Base-by-base conservation (phyloP, 2,888 invertebrate genomes). In the Phlogophora meticulosa region DNA sequence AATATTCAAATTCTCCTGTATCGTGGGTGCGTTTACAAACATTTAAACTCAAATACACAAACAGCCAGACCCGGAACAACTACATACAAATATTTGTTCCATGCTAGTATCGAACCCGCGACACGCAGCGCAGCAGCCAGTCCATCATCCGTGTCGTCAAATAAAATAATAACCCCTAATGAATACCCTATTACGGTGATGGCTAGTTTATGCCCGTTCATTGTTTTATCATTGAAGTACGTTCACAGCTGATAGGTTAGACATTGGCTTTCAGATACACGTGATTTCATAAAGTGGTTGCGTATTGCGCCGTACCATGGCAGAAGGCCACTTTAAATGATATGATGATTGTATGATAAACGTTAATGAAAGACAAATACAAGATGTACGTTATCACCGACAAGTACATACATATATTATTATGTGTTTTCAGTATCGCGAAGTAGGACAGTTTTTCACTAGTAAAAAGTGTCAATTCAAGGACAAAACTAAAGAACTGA, bases 341-440 rank as follows among this genome's bases (percentile, higher is more conserved):
- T 53, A 62, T 48, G 46, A 62, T 48, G 46, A 61, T 42, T 7
- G 40, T 60, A 28, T 38, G 62, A 62, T 62, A 62, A 62, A 62
- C 15, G 7, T 28, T 61, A 69, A 48, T 69, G 52, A 62, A 42
- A 62, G 17, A 38, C 48, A 62, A 69, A 69, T 48, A 62, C 42
- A 62, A 62, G 28, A 36, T 36, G 22, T 32, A 58, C 9, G 3
- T 46, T 36, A 57, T 9, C 7, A 17, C 17, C 17, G 15, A 59
- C 32, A 13, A 22, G 2, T 51, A 15, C 7, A 20, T 22, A 34
- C n/a, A n/a, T n/a, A 42, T 32, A 40, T 53, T 55, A 13, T 40
- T 32, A 20, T 22, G 11, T 28, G 20, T 9, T 20, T 9, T 15
- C 15, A 1, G 13, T 45, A 32, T 28, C n/a, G 13, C 13, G 10